Conservation (phyloP, 2,113 vertebrate genomes). For the Erythrocebus patas region DNA sequence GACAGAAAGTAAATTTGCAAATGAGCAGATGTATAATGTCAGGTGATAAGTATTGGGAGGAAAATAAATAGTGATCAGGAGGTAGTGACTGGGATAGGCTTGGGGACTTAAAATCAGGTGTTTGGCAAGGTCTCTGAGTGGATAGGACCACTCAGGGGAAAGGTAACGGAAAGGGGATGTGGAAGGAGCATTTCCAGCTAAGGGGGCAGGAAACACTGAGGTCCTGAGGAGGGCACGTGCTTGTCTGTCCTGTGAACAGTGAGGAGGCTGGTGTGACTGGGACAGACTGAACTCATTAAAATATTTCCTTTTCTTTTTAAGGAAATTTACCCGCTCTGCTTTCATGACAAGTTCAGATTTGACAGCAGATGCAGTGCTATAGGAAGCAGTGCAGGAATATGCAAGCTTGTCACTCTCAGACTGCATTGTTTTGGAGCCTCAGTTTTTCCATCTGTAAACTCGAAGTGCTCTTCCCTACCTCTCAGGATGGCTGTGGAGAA, state of each 20-base stretch:
- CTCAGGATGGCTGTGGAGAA: background rate
- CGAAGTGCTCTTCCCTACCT: background rate
- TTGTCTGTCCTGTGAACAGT: background rate
- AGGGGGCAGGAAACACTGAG: background rate
- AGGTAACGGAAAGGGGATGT: no score
- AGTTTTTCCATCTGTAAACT: background rate
- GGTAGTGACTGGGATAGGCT: background rate
- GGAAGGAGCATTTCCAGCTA: background rate
- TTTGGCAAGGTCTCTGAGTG: background rate
- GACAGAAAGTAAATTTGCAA: background rate
- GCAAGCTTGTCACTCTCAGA: background rate
- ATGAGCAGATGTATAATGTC: background rate
- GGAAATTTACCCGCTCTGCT: background rate
- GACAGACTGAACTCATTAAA: background rate
- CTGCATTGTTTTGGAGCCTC: background rate
- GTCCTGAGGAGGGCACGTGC: background rate
- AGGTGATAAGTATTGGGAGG: background rate
- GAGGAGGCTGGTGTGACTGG: background rate
- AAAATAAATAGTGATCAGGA: background rate
- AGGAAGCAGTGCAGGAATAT: background rate
- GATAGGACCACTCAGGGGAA: background rate
- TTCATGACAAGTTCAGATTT: background rate
- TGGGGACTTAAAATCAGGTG: background rate
- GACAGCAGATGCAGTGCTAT: background rate
- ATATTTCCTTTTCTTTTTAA: background rate